Conservation (phyloP, 2,797 vertebrate genomes). For the Loris lydekkerianus region DNA sequence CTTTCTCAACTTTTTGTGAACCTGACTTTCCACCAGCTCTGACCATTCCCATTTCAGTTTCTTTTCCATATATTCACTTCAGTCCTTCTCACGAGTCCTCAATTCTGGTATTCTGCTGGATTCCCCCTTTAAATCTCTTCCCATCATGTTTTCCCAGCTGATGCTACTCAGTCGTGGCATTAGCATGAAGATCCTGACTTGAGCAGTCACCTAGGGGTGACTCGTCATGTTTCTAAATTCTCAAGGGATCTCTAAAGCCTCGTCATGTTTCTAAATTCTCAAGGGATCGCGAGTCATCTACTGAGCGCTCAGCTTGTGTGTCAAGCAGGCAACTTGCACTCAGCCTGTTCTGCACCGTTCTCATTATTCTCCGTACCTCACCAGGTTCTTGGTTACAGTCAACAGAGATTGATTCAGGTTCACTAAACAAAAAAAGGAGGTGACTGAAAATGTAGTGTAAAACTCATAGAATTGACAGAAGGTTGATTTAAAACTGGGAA, state of each 20-base stretch:
- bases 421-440: slow-evolving; percentile 3
- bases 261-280: neutral
- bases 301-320: neutral
- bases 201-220: neutral
- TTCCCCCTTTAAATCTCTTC: neutral
- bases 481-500: slow-evolving; percentile 10
- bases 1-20: neutral
- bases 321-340: neutral
- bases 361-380: neutral
- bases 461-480: slow-evolving; percentile 10
- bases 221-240: neutral
- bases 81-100: neutral
- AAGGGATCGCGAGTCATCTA: neutral
- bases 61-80: neutral
- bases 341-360: neutral
- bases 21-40: neutral
- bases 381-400: neutral
- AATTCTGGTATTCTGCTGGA: neutral
- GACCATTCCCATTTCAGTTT: neutral
- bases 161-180: neutral
- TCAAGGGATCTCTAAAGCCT: neutral
- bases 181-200: neutral
- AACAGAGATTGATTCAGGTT: slow-evolving; percentile 52
- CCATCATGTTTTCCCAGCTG: neutral
- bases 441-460: neutral